A percentile compares a stretch with the other conserved stretches of the same genome.
These are phyloP conservation scores for Alectoris magna DNA, from an alignment of 2,797 vertebrate species.

Conservation along the genomic window DNA sequence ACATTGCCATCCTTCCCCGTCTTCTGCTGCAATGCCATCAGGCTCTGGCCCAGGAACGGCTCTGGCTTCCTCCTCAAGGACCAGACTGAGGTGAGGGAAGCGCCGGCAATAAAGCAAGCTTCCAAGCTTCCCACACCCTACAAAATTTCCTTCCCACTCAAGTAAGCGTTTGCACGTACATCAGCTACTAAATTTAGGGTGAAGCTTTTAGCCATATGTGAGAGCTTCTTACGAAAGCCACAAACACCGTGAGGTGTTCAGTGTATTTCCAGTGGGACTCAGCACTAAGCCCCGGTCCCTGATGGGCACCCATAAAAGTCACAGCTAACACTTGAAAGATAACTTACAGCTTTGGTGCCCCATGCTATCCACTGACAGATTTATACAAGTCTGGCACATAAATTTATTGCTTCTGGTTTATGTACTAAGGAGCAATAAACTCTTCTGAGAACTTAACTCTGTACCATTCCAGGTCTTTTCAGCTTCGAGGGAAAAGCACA, in stretches of 20 bases:
- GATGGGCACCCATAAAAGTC: accelerated
- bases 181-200: not conserved
- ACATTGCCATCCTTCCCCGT: not conserved
- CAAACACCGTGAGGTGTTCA: too few species aligned
- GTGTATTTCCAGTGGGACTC: not conserved
- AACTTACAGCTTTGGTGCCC: not conserved
- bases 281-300: not conserved
- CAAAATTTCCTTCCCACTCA: constrained; percentile 44
- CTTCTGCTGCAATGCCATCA: accelerated
- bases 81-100: not conserved
- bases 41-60: accelerated
- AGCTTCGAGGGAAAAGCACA: not conserved
- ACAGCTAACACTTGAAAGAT: not conserved
- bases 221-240: not conserved
- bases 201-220: not conserved
- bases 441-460: not conserved
- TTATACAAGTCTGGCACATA: not conserved
- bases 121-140: constrained; percentile 1
- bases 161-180: not conserved
- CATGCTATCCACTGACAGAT: not conserved
- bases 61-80: not conserved
- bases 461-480: not conserved
- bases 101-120: not conserved
- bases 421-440: not conserved
- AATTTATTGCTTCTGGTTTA: not conserved